Base-by-base conservation (phyloP, 2,888 invertebrate genomes). In the Agrochola lota region DNA sequence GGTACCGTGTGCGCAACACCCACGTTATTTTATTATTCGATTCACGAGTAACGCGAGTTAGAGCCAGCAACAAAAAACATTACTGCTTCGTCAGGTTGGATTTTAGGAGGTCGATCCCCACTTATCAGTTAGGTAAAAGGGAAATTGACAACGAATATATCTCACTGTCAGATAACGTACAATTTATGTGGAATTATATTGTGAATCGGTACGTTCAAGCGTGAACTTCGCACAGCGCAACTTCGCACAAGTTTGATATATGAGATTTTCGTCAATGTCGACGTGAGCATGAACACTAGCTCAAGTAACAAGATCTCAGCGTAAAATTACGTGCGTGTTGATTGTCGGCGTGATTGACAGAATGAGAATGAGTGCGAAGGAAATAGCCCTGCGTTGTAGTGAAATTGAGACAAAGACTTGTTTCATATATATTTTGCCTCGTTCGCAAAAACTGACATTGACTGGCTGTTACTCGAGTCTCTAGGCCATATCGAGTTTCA, bases 211-310 rank as follows among this genome's bases (percentile, higher is more conserved):
- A 78, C 52, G 67, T 81, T 74, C 62, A 35, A 64, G 30, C 60
- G 73, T 55, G 66, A 84, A 74, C 78, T 80, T 62, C 74, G 78
- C 67, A 71, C 83, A 84, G 78, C 73, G 69, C 74, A 82, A 83
- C 81, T 80, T 77, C 78, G 74, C 73, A 85, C 71, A 83, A 80
- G 84, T 91, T 91, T 92, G 92, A 92, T 91, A 93, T 89, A 88
- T 85, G 91, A 94, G 88, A 91, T 88, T 90, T 88, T 89, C 83
- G 87, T 88, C 91, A 91, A 91, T 91, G 91, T 88, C 90, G 79
- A 85, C 82, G 67, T 83, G 83, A 82, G 78, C 87, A 68, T 81
- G 85, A 83, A 80, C 87, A 81, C 74, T 83, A 87, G 86, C 69
- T 85, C 74, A 85, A 82, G 90, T 87, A 90, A 92, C 84, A 86